Conservation (phyloP, 1,140 invertebrate species). For the Medauroidea extradentata region DNA sequence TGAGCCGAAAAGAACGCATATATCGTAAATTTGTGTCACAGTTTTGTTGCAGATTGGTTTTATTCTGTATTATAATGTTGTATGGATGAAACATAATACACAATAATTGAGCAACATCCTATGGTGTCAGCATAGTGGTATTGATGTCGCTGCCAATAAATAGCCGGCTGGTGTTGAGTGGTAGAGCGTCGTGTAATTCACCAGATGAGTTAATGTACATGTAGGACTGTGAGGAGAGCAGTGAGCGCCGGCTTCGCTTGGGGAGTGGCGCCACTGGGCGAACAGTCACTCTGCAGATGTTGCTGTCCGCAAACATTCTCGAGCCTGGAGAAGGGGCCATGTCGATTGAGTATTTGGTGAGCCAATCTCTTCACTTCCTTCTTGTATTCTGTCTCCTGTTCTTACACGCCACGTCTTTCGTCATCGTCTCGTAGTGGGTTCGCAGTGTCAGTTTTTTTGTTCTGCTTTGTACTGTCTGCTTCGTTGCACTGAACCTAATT, state of each 20-base stretch:
- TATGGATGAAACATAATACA: neutral
- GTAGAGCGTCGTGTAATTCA: neutral
- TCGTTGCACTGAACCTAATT: neutral
- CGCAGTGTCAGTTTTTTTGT: too few relatives aligned
- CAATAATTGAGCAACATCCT: neutral
- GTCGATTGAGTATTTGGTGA: conserved; percentile 84
- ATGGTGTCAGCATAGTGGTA: neutral
- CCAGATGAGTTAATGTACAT: neutral
- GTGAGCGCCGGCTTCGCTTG: conserved; percentile 7
- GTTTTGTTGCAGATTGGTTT: neutral
- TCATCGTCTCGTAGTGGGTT: neutral
- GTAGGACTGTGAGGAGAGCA: conserved; percentile 15
- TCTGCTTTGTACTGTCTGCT: neutral
- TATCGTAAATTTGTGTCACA: neutral
- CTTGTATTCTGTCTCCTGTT: neutral
- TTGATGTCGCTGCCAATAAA: neutral
- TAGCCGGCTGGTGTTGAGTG: neutral
- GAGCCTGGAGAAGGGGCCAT: conserved; percentile 73
- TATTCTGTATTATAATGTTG: neutral
- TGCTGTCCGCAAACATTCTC: conserved; percentile 73
- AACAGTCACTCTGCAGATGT: conserved; percentile 78
- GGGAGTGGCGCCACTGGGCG: conserved; percentile 52
- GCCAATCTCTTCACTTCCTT: conserved; percentile 5
- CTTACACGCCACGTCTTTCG: neutral
- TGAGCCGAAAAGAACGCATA: too few relatives aligned